phyloP scores from a whole-genome alignment of 2,113 vertebrate genomes.

The Solenodon paradoxus region DNA sequence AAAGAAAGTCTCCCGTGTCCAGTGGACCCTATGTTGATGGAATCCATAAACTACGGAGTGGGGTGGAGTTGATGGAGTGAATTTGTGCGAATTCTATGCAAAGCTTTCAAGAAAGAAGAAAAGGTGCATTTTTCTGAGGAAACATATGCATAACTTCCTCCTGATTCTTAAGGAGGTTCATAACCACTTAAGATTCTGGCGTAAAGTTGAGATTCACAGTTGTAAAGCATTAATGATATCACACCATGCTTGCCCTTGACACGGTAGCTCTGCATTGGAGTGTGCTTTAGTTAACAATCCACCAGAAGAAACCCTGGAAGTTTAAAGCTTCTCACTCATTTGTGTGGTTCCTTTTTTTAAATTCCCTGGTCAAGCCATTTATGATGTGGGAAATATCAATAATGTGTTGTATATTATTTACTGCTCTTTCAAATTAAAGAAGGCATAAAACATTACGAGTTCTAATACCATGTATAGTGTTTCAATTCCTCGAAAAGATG shows the following conservation, averaged over 20 bases:
- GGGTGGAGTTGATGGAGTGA: fast-evolving
- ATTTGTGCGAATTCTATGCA: too few species aligned
- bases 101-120: not conserved
- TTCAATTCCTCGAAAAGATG: not conserved
- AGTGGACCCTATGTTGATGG: not conserved
- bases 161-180: not conserved
- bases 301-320: not conserved
- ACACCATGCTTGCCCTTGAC: not conserved
- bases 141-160: not conserved
- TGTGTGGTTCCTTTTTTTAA: not conserved
- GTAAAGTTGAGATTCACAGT: not conserved
- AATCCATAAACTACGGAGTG: too few species aligned
- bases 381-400: not conserved
- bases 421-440: not conserved
- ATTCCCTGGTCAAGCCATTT: not conserved
- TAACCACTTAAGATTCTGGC: too few species aligned
- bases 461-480: not conserved
- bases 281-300: not conserved
- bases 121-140: not conserved
- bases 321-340: not conserved
- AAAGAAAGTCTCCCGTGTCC: not conserved
- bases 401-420: not conserved
- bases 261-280: too few species aligned
- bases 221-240: not conserved
- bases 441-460: not conserved